Percentiles rank a stretch among this genome's conserved stretches.
Evolutionary conservation across 1,140 invertebrate species (phyloP).

Genomic region (Phymastichus coffea): DNA sequence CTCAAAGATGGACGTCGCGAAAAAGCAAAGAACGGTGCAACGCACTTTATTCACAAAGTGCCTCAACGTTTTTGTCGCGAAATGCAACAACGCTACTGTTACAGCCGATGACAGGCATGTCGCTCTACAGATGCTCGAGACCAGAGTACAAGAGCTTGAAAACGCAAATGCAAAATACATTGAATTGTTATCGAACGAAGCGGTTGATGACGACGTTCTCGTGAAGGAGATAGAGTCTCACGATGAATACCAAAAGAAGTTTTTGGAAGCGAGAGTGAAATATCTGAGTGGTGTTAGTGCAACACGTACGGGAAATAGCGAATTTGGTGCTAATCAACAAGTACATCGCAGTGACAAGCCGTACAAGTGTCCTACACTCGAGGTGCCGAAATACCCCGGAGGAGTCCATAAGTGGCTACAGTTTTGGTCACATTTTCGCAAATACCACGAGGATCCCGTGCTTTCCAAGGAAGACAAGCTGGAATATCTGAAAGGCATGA

Average conservation of each 20-base stretch:
- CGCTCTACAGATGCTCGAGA: neutral
- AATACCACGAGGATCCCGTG: slow-evolving; percentile 40
- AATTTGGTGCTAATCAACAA: neutral
- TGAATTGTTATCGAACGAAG: too few species aligned
- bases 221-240: slow-evolving; percentile 22
- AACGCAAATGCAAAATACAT: too few species aligned
- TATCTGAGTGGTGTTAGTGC: neutral
- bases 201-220: slow-evolving; percentile 16
- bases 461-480: slow-evolving; percentile 39
- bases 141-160: too few species aligned
- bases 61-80: too few species aligned
- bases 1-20: too few species aligned
- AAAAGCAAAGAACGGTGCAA: neutral
- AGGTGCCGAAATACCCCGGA: slow-evolving; percentile 41
- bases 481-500: slow-evolving; percentile 33
- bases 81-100: too few species aligned
- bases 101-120: too few species aligned
- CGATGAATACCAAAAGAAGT: slow-evolving; percentile 26
- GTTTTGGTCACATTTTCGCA: slow-evolving; percentile 46
- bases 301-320: too few species aligned
- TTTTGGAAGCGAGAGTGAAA: slow-evolving; percentile 10
- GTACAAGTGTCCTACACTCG: slow-evolving; percentile 33
- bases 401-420: slow-evolving; percentile 41
- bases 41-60: neutral
- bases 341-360: too few species aligned